Base-by-base conservation (phyloP, 2,888 invertebrate species). In the Trileptium ribeirensis region DNA sequence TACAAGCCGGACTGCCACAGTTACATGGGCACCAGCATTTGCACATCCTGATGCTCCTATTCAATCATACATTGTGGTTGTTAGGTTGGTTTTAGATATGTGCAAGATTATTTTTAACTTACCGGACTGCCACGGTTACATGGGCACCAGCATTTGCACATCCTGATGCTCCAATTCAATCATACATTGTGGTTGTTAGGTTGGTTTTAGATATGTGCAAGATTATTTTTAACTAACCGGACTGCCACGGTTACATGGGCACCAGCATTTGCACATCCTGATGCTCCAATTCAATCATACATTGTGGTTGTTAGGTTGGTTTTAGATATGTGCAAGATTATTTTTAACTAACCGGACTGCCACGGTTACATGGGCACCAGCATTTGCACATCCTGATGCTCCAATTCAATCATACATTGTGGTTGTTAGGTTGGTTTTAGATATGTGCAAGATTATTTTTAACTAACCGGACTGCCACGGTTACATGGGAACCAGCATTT, bases 211-310 rank as follows among this genome's bases (percentile, higher is more conserved):
- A n/a, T n/a, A n/a, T n/a, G n/a, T n/a, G n/a, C n/a, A n/a, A n/a
- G n/a, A n/a, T n/a, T n/a, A 89, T 92, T 92, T 89, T 93, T 93
- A 90, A 93, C 93, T 83, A 93, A 93, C 84, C 91, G 93, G 85
- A 92, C 92, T 67, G 93, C 93, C 87, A 93, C 93, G 89, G 90
- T 93, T 86, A 93, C 93, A 80, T 93, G 93, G 93, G 92, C 93
- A 82, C 92, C 92, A 82, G 92, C 93, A 84, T 33, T 19, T 40
- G 79, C 40, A 1, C 81, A 37, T 24, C 33, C 29, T 24, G 37
- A 79, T 1, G 70, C 70, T 0, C 79, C 81, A 15, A 74, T 81
- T 0, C 2, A 74, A 1, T 64, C 37, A 29, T 81, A 79, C 75
- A 1, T 33, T 33, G 39, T 81, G 24, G 8, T 79, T 1, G 79